Conservation (phyloP, 2,797 vertebrate species). For the Oreochromis mossambicus region DNA sequence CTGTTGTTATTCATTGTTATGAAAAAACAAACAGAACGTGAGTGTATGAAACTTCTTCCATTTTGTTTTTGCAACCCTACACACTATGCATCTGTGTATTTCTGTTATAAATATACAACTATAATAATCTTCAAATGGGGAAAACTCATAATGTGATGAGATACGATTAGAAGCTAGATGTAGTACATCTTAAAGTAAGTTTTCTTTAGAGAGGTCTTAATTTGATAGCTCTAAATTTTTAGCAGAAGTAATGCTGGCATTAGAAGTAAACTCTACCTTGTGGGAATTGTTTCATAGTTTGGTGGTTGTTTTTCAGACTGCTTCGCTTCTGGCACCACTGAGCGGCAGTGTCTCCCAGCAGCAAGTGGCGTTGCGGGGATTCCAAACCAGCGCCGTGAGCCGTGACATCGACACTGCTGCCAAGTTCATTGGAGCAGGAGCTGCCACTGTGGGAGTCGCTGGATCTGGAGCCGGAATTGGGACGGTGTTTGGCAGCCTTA, state of each 20-base stretch:
- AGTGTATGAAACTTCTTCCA: neutral
- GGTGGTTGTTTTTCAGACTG: constrained; percentile 35
- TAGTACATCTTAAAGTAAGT: neutral
- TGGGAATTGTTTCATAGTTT: neutral
- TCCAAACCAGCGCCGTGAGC: constrained; percentile 83
- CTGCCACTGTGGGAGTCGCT: constrained; percentile 94
- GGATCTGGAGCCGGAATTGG: constrained; percentile 95
- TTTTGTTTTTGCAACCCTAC: neutral
- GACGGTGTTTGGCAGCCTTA: constrained; percentile 96
- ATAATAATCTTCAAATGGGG: neutral
- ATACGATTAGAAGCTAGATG: neutral
- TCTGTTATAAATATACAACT: neutral
- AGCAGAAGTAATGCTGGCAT: neutral
- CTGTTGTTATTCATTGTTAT: neutral
- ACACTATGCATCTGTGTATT: neutral
- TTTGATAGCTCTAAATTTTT: neutral
- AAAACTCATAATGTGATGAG: neutral
- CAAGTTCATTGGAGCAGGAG: constrained; percentile 95
- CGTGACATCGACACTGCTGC: constrained; percentile 95
- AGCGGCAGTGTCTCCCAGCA: constrained; percentile 46
- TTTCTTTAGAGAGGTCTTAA: neutral
- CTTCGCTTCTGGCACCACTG: constrained; percentile 62
- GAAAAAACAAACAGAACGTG: neutral
- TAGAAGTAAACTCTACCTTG: neutral
- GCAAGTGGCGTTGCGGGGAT: constrained; percentile 73